Evolutionary conservation across 2,113 vertebrate genomes (phyloP).

Genomic region (Phycodurus eques): DNA sequence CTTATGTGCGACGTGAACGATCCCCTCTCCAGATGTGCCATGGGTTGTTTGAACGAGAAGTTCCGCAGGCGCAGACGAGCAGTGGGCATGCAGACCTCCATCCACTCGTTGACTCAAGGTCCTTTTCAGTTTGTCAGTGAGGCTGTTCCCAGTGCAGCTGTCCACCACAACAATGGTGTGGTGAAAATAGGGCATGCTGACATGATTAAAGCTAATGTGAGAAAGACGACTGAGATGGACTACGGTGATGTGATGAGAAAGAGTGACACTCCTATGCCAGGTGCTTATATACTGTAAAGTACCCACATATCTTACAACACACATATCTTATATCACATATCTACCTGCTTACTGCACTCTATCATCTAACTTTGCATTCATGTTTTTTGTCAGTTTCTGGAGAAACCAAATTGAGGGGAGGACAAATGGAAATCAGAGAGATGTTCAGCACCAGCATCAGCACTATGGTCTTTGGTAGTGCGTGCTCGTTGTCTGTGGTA

Average conservation of each 20-base stretch:
- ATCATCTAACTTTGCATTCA: background rate
- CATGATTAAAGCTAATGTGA: background rate
- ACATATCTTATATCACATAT: too few species aligned
- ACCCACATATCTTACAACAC: background rate
- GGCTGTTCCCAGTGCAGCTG: background rate
- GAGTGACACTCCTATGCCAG: background rate
- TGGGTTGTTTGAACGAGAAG: constrained; percentile 55
- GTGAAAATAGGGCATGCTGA: background rate
- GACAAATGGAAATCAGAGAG: background rate
- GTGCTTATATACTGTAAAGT: constrained; percentile 10
- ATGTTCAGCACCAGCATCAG: constrained; percentile 19
- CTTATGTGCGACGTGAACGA: constrained; percentile 62
- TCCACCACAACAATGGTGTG: background rate
- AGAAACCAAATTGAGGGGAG: background rate
- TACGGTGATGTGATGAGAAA: background rate
- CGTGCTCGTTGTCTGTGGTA: constrained; percentile 24
- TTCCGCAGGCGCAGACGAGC: constrained; percentile 46
- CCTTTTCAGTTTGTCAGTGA: constrained; percentile 51
- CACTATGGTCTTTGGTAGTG: constrained; percentile 31
- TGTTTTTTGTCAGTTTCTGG: background rate
- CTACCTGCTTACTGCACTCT: too few species aligned
- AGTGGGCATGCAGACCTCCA: constrained; percentile 42
- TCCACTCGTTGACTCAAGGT: constrained; percentile 69
- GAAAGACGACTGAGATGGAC: background rate
- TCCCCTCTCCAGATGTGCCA: constrained; percentile 66